Evolutionary conservation across 2,113 vertebrate species (phyloP).

Genomic region (Nettapus auritus): DNA sequence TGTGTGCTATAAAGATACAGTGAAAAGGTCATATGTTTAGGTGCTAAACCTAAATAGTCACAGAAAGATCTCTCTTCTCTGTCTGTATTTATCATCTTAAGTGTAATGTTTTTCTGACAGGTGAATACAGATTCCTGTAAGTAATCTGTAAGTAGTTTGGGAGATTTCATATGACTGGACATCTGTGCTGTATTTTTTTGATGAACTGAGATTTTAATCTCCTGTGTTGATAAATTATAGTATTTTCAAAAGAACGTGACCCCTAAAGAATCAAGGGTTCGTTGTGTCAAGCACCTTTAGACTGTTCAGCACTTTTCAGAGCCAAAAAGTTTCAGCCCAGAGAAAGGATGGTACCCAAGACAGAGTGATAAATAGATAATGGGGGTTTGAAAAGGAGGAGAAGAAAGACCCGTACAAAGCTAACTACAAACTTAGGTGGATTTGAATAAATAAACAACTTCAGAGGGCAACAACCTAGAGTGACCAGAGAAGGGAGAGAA

Average conservation of each 20-base stretch:
- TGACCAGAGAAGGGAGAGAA: neutral
- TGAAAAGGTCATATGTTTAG: neutral
- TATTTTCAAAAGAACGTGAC: neutral
- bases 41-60: neutral
- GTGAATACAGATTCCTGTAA: neutral
- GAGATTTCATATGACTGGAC: neutral
- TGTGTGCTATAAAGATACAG: neutral
- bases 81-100: neutral
- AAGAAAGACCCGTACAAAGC: neutral
- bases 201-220: neutral
- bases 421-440: neutral
- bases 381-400: neutral
- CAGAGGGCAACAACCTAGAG: neutral
- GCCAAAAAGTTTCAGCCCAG: neutral
- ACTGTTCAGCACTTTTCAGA: neutral
- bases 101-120: neutral
- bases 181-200: neutral
- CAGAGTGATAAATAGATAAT: neutral
- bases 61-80: neutral
- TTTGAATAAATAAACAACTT: constrained; percentile 24
- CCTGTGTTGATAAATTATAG: neutral
- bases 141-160: neutral
- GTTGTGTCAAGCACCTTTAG: constrained; percentile 3
- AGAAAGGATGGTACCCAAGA: neutral
- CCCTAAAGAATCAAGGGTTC: neutral